Evolutionary conservation across 2,888 invertebrate genomes (phyloP).

Genomic region (Sclerodermus sp.): DNA sequence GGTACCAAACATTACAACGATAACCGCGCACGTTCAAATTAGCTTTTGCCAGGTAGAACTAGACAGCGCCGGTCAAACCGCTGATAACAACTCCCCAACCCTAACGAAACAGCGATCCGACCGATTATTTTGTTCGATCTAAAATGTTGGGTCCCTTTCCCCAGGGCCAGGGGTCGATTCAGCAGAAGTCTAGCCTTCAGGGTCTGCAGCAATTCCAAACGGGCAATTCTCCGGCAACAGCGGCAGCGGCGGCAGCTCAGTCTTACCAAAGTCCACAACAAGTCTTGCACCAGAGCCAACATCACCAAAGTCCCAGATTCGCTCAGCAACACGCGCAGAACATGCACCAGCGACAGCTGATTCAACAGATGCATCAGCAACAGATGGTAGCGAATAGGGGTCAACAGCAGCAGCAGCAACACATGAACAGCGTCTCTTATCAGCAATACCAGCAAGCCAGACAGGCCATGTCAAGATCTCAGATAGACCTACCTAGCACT

Average conservation of each 20-base stretch:
- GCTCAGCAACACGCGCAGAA: conserved; percentile 52
- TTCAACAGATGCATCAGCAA: conserved; percentile 60
- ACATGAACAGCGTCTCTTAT: conserved; percentile 43
- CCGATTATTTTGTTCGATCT: no score
- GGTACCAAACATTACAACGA: conserved; percentile 18
- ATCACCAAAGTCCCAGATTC: conserved; percentile 48
- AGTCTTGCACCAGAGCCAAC: conserved; percentile 46
- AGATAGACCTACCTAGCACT: conserved; percentile 51
- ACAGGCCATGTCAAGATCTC: conserved; percentile 49
- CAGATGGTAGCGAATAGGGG: conserved; percentile 29
- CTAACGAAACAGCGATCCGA: no score
- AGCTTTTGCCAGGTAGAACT: no score
- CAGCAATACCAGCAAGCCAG: conserved; percentile 49
- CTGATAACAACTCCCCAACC: no score
- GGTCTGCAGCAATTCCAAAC: conserved; percentile 35
- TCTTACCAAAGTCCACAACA: conserved; percentile 48
- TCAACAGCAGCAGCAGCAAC: conserved; percentile 31
- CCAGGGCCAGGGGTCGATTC: conserved; percentile 36
- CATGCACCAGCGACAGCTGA: conserved; percentile 50
- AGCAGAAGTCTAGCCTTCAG: conserved; percentile 41
- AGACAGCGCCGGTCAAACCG: no score
- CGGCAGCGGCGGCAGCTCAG: no score
- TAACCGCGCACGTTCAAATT: no score
- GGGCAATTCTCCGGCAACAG: conserved; percentile 18
- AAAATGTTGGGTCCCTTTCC: no score